Evolutionary conservation across 1,140 invertebrate genomes (phyloP).

Genomic region (Batillaria attramentaria): DNA sequence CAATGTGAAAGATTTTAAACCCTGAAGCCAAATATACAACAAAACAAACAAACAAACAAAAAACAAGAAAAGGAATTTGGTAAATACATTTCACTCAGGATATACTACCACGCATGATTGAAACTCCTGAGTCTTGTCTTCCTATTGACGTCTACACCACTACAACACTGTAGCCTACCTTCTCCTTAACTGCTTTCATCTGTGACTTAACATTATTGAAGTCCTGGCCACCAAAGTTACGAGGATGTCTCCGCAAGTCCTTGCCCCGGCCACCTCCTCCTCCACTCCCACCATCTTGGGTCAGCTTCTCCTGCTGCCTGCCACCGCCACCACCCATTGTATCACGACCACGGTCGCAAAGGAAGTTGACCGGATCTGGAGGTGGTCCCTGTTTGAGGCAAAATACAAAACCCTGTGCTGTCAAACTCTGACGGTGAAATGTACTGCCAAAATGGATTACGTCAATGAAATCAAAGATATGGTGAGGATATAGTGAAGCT

Average conservation of each 20-base stretch:
- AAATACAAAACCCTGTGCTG: too few species aligned
- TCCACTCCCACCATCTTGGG: slow-evolving; percentile 1
- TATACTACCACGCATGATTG: too few species aligned
- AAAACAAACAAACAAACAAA: too few species aligned
- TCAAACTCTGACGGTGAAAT: too few species aligned
- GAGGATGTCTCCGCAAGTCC: slow-evolving; percentile 54
- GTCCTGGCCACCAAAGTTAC: slow-evolving; percentile 65
- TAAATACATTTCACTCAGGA: too few species aligned
- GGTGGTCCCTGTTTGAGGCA: slow-evolving; percentile 50
- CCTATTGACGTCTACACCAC: background rate
- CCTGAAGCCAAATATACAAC: too few species aligned
- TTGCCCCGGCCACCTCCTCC: slow-evolving; percentile 20
- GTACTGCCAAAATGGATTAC: too few species aligned
- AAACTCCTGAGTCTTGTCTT: too few species aligned
- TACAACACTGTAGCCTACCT: slow-evolving; percentile 13
- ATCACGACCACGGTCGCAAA: slow-evolving; percentile 61
- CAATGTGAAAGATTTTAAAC: too few species aligned
- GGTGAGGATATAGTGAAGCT: too few species aligned
- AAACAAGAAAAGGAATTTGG: too few species aligned
- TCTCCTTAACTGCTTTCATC: slow-evolving; percentile 60
- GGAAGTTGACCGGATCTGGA: slow-evolving; percentile 65
- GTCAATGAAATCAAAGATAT: too few species aligned
- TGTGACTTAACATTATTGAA: slow-evolving; percentile 60
- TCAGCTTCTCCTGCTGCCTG: slow-evolving; percentile 20
- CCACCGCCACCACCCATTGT: background rate